Conservation (phyloP, 2,113 vertebrate species). For the Ahaetulla prasina region DNA sequence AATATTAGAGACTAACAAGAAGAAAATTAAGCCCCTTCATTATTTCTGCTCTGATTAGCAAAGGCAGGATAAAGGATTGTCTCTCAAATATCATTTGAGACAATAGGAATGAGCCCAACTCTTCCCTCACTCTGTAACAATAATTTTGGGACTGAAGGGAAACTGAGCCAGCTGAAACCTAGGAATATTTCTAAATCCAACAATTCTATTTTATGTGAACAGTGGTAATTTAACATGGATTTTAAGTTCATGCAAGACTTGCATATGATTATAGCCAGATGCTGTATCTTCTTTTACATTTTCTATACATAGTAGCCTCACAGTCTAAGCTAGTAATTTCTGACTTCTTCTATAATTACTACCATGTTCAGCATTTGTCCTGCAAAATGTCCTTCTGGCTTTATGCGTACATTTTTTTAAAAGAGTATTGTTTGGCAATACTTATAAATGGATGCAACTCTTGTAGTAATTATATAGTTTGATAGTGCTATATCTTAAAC, state of each 20-base stretch:
- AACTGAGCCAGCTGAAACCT: neutral
- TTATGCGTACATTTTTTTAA: neutral
- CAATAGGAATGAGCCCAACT: neutral
- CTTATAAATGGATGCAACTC: neutral
- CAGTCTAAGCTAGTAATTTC: conserved; percentile 20
- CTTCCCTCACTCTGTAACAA: neutral
- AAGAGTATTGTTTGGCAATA: neutral
- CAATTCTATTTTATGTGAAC: conserved; percentile 20
- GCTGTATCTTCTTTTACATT: conserved; percentile 9
- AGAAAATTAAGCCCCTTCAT: neutral
- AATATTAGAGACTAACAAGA: neutral
- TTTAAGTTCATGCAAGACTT: conserved; percentile 17
- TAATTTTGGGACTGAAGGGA: neutral
- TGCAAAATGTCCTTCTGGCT: neutral
- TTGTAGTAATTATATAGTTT: neutral
- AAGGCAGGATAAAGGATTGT: neutral
- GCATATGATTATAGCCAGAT: neutral
- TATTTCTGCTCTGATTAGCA: neutral
- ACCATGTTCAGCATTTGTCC: conserved; percentile 22
- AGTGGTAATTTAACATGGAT: conserved; percentile 26
- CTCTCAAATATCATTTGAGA: neutral
- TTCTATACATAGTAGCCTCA: conserved; percentile 22
- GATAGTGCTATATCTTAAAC: neutral
- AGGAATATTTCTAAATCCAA: neutral
- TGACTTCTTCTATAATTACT: conserved; percentile 21